phyloP scores from a whole-genome alignment of 2,113 vertebrate species.

The Sapayoa aenigma region DNA sequence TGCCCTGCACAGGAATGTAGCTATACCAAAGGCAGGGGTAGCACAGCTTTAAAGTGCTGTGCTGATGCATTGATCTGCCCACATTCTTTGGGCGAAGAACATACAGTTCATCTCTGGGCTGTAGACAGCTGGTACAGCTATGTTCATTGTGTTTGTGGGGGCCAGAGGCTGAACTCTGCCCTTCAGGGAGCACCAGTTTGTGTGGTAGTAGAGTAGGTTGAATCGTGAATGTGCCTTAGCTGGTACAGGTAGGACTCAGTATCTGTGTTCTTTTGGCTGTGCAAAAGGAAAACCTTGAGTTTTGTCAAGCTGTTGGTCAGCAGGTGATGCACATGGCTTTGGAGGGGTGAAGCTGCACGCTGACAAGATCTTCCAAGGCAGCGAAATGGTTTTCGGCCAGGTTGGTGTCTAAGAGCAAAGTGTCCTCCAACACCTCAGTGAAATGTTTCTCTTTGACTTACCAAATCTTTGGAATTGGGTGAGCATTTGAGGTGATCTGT shows the following conservation, averaged over 20 bases:
- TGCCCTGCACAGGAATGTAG: background rate
- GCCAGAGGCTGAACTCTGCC: background rate
- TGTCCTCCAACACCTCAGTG: background rate
- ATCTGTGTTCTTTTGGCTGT: background rate
- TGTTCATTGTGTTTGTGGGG: background rate
- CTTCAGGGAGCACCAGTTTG: background rate
- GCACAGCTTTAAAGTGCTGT: too few relatives aligned
- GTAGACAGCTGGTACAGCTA: background rate
- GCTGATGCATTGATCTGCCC: background rate
- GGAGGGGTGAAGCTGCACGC: background rate
- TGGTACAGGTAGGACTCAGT: background rate
- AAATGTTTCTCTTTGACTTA: background rate
- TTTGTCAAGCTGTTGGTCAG: background rate
- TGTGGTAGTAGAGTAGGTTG: background rate
- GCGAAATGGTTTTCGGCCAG: background rate
- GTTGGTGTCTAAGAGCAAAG: background rate
- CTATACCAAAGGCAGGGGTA: background rate
- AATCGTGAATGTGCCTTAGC: background rate
- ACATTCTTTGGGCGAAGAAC: background rate
- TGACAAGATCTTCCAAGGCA: background rate
- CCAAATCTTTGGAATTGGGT: background rate
- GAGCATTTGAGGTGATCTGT: background rate
- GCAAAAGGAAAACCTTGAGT: background rate
- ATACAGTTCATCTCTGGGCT: background rate
- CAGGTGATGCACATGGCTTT: background rate